phyloP scores from a whole-genome alignment of 2,113 vertebrate genomes.

The Salvelinus sp. region DNA sequence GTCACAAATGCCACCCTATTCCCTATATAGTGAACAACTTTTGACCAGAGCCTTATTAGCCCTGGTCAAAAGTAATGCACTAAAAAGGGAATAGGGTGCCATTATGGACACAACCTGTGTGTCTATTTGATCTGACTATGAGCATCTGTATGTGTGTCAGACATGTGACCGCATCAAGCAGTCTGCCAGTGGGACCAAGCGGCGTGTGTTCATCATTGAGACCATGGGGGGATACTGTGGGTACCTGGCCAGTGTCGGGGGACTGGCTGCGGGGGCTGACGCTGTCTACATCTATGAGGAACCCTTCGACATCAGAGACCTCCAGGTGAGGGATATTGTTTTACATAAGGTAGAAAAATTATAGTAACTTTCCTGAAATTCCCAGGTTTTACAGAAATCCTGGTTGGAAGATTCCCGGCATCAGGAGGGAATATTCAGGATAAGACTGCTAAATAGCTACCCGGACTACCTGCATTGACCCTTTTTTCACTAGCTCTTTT shows the following conservation, averaged over 20 bases:
- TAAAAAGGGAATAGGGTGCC: too few species aligned
- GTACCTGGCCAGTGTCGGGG: constrained; percentile 94
- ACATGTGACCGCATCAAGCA: constrained; percentile 98
- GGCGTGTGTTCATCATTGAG: constrained; percentile 97
- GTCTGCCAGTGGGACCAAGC: constrained; percentile 94
- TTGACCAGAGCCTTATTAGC: too few species aligned
- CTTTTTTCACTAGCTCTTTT: too few species aligned
- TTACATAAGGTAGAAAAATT: neutral
- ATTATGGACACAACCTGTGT: neutral
- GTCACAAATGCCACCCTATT: too few species aligned
- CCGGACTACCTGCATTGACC: too few species aligned
- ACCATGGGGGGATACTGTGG: constrained; percentile 98
- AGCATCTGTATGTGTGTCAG: constrained; percentile 61
- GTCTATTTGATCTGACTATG: neutral
- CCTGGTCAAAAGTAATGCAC: too few species aligned
- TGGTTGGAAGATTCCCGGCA: too few species aligned
- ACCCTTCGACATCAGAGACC: constrained; percentile 91
- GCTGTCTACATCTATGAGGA: constrained; percentile 96
- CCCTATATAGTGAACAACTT: too few species aligned
- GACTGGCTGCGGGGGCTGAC: constrained; percentile 88
- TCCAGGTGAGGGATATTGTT: constrained; percentile 79
- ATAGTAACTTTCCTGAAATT: too few species aligned
- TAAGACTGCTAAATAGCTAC: too few species aligned
- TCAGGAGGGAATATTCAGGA: too few species aligned
- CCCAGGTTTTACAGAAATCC: too few species aligned